Evolutionary conservation across 2,113 vertebrate genomes (phyloP).

Genomic region (Muntiacus muntjak): DNA sequence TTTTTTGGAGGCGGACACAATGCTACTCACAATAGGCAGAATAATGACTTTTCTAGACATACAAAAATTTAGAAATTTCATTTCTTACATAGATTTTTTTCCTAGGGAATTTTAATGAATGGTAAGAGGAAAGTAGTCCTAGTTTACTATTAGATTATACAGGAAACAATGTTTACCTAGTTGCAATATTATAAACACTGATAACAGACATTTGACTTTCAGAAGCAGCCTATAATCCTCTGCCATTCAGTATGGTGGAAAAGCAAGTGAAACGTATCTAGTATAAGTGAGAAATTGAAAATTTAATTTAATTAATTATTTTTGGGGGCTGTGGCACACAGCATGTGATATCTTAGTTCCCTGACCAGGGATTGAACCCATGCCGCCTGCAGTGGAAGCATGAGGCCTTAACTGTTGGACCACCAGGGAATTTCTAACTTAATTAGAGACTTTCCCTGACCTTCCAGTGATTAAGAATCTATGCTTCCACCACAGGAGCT

Average conservation of each 20-base stretch:
- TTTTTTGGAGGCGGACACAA: not conserved
- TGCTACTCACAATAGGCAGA: not conserved
- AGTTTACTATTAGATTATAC: not conserved
- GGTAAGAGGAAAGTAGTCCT: not conserved
- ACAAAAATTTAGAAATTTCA: not conserved
- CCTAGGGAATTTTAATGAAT: not conserved
- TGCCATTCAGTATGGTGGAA: not conserved
- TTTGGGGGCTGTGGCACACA: not conserved
- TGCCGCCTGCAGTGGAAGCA: not conserved
- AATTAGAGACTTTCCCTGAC: not conserved
- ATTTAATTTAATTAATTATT: not conserved
- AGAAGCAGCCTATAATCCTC: not conserved
- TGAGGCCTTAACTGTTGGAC: not conserved
- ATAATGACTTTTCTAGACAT: not conserved
- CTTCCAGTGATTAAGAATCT: not conserved
- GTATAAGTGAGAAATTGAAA: not conserved
- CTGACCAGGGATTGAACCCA: not conserved
- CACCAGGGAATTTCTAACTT: not conserved
- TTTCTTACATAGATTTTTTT: not conserved
- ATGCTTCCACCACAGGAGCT: not conserved
- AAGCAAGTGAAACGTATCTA: not conserved
- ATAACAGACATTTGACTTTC: not conserved
- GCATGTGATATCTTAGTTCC: not conserved
- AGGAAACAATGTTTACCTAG: not conserved
- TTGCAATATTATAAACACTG: not conserved